Evolutionary conservation across 2,113 vertebrate species (phyloP).

Genomic region (Melanocharis versteri): DNA sequence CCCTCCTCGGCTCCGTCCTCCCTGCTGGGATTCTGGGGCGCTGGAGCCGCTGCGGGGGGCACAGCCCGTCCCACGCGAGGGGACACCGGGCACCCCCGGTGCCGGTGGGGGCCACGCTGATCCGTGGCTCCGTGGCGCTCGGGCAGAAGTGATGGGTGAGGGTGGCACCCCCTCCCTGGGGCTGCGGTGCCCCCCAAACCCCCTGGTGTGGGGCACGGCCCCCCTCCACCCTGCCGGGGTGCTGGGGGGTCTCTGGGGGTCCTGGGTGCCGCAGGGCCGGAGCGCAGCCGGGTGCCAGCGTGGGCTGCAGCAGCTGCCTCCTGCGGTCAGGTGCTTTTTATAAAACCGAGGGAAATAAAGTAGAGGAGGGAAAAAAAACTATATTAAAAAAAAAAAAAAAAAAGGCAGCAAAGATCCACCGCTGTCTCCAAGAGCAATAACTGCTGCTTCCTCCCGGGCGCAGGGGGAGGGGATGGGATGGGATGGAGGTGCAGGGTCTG

Average conservation of each 20-base stretch:
- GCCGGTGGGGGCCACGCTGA: fast-evolving
- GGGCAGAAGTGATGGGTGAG: not conserved
- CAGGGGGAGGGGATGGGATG: not conserved
- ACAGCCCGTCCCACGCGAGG: not conserved
- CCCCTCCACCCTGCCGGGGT: fast-evolving
- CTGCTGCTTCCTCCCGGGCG: not conserved
- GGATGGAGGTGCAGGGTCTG: not conserved
- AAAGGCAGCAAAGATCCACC: not conserved
- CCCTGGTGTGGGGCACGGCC: fast-evolving
- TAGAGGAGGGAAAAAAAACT: not conserved
- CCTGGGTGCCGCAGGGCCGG: not conserved
- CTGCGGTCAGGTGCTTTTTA: constrained; percentile 69
- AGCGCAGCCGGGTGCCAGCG: not conserved
- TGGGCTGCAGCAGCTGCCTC: constrained; percentile 6
- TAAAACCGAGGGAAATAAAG: constrained; percentile 5
- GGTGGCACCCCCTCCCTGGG: not conserved
- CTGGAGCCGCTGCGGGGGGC: not conserved
- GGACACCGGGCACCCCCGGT: not conserved
- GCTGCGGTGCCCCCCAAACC: fast-evolving
- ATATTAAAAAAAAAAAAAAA: not conserved
- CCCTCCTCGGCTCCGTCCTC: not conserved
- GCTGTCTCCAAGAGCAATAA: constrained; percentile 26
- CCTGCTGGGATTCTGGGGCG: not conserved
- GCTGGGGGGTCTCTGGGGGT: not conserved
- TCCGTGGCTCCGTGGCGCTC: fast-evolving